These are phyloP conservation scores for Drosophila monieri DNA, from an alignment of 2,888 invertebrate species.

Conservation along the genomic window DNA sequence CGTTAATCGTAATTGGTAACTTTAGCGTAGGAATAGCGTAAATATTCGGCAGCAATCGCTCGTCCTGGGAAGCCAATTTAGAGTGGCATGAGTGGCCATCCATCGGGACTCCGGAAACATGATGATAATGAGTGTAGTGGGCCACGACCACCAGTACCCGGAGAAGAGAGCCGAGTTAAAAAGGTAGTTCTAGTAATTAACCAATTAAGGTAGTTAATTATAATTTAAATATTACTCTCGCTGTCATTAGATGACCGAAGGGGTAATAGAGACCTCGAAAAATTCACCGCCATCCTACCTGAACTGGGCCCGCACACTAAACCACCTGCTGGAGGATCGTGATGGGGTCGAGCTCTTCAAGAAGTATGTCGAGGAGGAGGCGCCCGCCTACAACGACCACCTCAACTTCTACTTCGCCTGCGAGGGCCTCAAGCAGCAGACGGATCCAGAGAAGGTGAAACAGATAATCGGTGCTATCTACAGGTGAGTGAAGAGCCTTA, in stretches of 20 bases:
- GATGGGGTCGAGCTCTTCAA: slow-evolving; percentile 95
- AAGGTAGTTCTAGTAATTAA: too few relatives aligned
- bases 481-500: slow-evolving; percentile 85
- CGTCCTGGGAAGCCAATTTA: slow-evolving; percentile 53
- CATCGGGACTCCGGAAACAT: slow-evolving; percentile 82
- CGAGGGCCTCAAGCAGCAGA: slow-evolving; percentile 92
- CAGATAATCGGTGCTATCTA: slow-evolving; percentile 93
- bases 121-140: slow-evolving; percentile 85
- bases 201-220: too few relatives aligned
- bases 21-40: slow-evolving; percentile 32
- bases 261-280: slow-evolving; percentile 81
- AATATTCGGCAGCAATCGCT: slow-evolving; percentile 34
- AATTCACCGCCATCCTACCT: slow-evolving; percentile 89
- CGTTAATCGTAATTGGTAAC: slow-evolving; percentile 54
- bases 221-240: neutral
- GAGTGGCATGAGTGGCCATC: slow-evolving; percentile 84
- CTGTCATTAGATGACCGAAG: slow-evolving; percentile 83
- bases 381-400: slow-evolving; percentile 90
- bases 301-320: slow-evolving; percentile 95
- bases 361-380: slow-evolving; percentile 91
- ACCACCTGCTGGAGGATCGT: slow-evolving; percentile 93
- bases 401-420: slow-evolving; percentile 98
- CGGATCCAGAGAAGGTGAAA: slow-evolving; percentile 88
- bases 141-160: slow-evolving; percentile 93
- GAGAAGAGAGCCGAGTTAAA: slow-evolving; percentile 86